A percentile compares a stretch with the other conserved stretches of the same genome.
These are phyloP conservation scores for Genyomyrus donnyi DNA, from an alignment of 2,113 vertebrate genomes.

Conservation along the genomic window DNA sequence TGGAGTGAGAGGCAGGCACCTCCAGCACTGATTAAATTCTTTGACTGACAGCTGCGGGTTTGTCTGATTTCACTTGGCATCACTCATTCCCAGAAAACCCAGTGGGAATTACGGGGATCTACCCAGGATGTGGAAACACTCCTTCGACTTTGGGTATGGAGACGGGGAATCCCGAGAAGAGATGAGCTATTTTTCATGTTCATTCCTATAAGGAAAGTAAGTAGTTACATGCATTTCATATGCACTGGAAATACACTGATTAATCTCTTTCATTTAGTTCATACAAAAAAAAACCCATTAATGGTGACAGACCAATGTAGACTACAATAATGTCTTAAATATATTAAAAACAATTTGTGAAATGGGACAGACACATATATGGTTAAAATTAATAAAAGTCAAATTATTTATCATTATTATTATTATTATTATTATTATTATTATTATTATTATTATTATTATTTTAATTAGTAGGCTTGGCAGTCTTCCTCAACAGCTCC, in stretches of 20 bases:
- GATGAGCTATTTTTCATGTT: not conserved
- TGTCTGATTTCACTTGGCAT: not conserved
- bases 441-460: too few species aligned
- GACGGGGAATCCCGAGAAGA: not conserved
- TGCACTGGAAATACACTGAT: not conserved
- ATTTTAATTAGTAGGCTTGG: not conserved
- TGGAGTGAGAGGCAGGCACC: not conserved
- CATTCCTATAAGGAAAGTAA: not conserved
- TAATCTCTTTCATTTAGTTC: not conserved
- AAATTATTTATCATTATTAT: too few species aligned
- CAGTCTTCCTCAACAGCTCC: not conserved
- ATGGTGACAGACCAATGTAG: not conserved
- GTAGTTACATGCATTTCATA: not conserved
- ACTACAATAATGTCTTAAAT: not conserved
- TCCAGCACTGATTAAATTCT: constrained; percentile 2
- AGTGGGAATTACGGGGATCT: not conserved
- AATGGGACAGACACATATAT: not conserved
- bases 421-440: too few species aligned
- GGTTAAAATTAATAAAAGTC: not conserved
- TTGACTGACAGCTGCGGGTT: not conserved
- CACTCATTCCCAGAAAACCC: not conserved
- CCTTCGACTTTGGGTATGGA: not conserved
- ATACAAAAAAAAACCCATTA: not conserved
- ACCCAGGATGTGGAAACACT: not conserved
- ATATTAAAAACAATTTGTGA: not conserved